phyloP scores from a whole-genome alignment of 2,888 invertebrate species.

The Pterostichus niger region DNA sequence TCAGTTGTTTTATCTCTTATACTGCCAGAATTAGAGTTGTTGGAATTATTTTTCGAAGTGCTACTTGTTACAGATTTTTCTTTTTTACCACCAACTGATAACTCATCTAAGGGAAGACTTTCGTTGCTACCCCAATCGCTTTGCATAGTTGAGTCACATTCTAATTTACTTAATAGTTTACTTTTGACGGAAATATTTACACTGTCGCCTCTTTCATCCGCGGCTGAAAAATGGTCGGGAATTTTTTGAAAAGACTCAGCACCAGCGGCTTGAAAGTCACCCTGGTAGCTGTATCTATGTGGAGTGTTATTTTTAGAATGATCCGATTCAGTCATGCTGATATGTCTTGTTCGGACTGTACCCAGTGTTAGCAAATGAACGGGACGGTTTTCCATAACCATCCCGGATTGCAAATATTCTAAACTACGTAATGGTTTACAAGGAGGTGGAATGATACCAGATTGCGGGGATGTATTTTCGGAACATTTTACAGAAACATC shows the following conservation, averaged over 20 bases:
- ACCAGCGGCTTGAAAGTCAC: constrained; percentile 42
- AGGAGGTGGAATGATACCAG: constrained; percentile 65
- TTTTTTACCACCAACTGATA: constrained; percentile 19
- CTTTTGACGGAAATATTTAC: constrained; percentile 50
- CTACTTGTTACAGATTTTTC: constrained; percentile 44
- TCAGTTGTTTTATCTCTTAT: constrained; percentile 45
- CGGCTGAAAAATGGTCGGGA: constrained; percentile 1
- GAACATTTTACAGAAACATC: constrained; percentile 61
- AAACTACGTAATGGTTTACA: constrained; percentile 65
- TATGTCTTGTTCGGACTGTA: constrained; percentile 64
- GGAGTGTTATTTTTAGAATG: constrained; percentile 63
- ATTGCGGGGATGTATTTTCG: constrained; percentile 63
- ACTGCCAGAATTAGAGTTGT: constrained; percentile 43
- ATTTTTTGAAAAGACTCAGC: constrained; percentile 1
- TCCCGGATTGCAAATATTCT: constrained; percentile 62
- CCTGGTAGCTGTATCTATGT: constrained; percentile 64
- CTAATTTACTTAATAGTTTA: constrained; percentile 57
- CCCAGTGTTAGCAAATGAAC: constrained; percentile 61
- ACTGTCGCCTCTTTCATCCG: constrained; percentile 56
- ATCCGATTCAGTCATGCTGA: constrained; percentile 66
- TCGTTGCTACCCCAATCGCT: constrained; percentile 65
- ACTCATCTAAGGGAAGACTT: constrained; percentile 61
- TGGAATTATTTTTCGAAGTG: constrained; percentile 53
- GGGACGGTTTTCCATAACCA: constrained; percentile 49
- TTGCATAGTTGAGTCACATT: constrained; percentile 61